phyloP scores from a whole-genome alignment of 1,140 invertebrate species.

The Homarus americanus region DNA sequence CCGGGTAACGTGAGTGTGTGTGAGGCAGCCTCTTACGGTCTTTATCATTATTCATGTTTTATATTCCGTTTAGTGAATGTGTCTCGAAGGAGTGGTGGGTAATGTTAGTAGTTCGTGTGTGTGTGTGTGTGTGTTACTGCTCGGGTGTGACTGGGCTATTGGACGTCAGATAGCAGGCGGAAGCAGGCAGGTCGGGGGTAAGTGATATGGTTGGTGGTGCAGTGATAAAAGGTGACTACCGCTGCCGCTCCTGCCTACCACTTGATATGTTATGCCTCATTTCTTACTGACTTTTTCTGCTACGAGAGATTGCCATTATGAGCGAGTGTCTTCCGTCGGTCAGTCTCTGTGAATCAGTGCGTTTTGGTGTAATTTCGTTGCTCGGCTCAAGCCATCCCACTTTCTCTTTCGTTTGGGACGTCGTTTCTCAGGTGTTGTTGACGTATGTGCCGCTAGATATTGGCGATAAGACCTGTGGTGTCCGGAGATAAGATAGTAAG shows the following conservation, averaged over 20 bases:
- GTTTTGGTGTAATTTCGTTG: constrained; percentile 26
- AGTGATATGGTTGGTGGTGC: not conserved
- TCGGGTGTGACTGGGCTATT: not conserved
- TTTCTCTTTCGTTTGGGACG: constrained; percentile 40
- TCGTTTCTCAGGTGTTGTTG: not conserved
- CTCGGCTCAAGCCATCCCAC: constrained; percentile 13
- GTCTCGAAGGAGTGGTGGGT: too few relatives aligned
- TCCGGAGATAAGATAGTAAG: not conserved
- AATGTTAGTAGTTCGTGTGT: too few relatives aligned
- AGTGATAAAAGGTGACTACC: not conserved
- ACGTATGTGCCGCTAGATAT: not conserved
- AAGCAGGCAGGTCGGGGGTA: constrained; percentile 8
- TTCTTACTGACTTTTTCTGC: constrained; percentile 55
- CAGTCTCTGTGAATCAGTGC: constrained; percentile 60
- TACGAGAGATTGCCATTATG: constrained; percentile 64
- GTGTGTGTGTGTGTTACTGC: too few relatives aligned
- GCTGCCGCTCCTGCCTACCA: not conserved
- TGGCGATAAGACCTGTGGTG: not conserved
- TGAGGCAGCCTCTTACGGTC: too few relatives aligned
- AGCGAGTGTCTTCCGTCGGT: constrained; percentile 63
- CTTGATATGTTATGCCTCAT: constrained; percentile 49
- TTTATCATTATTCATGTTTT: too few relatives aligned
- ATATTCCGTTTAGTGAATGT: too few relatives aligned
- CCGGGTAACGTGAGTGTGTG: too few relatives aligned
- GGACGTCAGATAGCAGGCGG: not conserved